Evolutionary conservation across 2,113 vertebrate species (phyloP), one percentile per base, ranked within the genome.

Genomic region (Cricetomys ansorgei): DNA sequence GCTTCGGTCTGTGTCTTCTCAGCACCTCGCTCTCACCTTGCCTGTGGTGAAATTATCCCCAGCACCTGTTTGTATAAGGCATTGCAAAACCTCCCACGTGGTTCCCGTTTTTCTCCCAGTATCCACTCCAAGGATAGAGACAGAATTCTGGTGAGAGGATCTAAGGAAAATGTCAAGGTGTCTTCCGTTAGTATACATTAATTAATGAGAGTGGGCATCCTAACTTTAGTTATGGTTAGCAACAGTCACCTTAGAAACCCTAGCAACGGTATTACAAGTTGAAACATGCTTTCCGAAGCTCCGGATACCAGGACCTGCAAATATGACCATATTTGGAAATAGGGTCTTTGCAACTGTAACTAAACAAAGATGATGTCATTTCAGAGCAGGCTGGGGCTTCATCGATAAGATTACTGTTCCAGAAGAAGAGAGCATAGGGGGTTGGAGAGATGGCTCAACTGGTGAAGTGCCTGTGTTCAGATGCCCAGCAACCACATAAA

Each of bases 171-270:
- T 12, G 16, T 55, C 88, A 89, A 89, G 40, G 13, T 92, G 75
- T 94, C 27, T 91, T 86, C 25, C 16, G 3, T n/a, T 89, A 72
- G 37, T 12, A 10, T 5, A 64, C 9, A 16, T 31, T 43, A 80
- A 31, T 34, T 95, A 72, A 70, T 89, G 91, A 70, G 16, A 83
- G 43, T 76, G 67, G 88, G 27, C 37, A 43, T 72, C 29, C 43
- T 55, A 48, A n/a, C 11, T 31, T 95, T 50, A 77, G 79, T 88
- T 88, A 72, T 57, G n/a, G 86, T 88, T 88, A 88, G 69, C 86
- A 88, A 73, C 67, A 43, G 50, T 31, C 48, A 73, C 25, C 86
- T 88, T 21, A 31, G 50, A 57, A 88, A 72, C 50, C 67, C 17
- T 40, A 72, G 86, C 86, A 59, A 45, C 4, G 1, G 27, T 64